A percentile compares a stretch with the other conserved stretches of the same genome.
Conservation (phyloP, 1,140 invertebrate species). For the Oppia nitens region DNA sequence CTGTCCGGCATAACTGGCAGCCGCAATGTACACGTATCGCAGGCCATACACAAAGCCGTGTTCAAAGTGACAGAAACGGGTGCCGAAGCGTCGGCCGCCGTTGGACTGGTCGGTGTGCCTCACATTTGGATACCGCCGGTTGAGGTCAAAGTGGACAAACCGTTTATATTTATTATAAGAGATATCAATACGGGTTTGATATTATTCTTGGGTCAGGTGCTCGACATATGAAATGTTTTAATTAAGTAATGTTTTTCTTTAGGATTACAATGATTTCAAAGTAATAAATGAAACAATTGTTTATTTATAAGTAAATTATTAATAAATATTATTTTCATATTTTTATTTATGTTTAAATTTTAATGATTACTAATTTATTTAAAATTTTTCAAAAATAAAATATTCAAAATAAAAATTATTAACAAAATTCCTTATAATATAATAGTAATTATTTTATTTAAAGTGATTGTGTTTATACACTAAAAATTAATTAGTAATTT, state of each 20-base stretch:
- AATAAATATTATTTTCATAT: background rate
- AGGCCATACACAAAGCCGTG: constrained; percentile 45
- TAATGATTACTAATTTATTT: too few relatives aligned
- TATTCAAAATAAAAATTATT: too few relatives aligned
- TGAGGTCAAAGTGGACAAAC: background rate
- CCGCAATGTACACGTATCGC: constrained; percentile 32
- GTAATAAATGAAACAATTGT: background rate
- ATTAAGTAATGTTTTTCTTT: too few relatives aligned
- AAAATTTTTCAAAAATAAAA: too few relatives aligned
- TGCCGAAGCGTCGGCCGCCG: constrained; percentile 51
- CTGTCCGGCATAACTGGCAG: background rate
- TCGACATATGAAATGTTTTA: too few relatives aligned
- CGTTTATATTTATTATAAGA: background rate
- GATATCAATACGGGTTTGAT: background rate
- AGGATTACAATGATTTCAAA: background rate
- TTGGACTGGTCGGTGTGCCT: constrained; percentile 23
- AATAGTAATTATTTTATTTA: too few relatives aligned
- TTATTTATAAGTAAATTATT: background rate
- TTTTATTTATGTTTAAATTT: too few relatives aligned
- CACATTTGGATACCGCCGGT: background rate
- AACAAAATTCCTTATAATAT: too few relatives aligned
- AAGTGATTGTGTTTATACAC: too few relatives aligned
- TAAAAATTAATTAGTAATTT: too few relatives aligned
- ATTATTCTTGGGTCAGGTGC: background rate
- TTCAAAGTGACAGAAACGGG: constrained; percentile 65